A percentile compares a stretch with the other conserved stretches of the same genome.
phyloP scores from a whole-genome alignment of 2,113 vertebrate genomes.

The Rostratula benghalensis region DNA sequence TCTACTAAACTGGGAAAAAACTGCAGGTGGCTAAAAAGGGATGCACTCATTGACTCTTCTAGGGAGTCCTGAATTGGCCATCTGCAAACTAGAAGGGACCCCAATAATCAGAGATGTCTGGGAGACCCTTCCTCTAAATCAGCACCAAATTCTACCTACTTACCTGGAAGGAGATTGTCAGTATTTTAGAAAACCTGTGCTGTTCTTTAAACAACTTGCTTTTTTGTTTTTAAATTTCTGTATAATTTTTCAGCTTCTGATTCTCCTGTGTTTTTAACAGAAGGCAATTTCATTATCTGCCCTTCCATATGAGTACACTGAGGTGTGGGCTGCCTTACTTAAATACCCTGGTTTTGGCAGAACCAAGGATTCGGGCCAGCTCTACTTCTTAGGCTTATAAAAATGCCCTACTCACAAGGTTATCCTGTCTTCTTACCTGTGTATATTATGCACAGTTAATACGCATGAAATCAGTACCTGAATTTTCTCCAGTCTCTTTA shows the following conservation, averaged over 20 bases:
- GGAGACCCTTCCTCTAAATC: background rate
- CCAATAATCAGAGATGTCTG: background rate
- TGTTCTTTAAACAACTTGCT: background rate
- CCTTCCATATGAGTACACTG: background rate
- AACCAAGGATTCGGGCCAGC: background rate
- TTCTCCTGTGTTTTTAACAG: background rate
- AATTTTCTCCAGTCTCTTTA: constrained; percentile 29
- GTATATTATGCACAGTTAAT: constrained; percentile 8
- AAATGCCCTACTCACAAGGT: constrained; percentile 13
- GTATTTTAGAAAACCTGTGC: background rate
- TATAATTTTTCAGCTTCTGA: background rate
- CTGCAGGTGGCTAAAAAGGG: background rate
- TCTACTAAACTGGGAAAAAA: background rate
- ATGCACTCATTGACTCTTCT: background rate
- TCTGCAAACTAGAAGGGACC: background rate
- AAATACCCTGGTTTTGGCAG: background rate
- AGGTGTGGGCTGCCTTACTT: background rate
- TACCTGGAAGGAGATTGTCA: background rate
- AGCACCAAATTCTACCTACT: background rate
- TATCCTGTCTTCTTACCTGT: background rate
- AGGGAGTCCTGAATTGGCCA: background rate
- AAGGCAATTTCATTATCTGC: background rate
- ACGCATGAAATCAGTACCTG: constrained; percentile 45
- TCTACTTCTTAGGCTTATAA: background rate
- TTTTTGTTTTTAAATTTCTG: too few species aligned